phyloP scores from a whole-genome alignment of 2,888 invertebrate genomes.

The Plagodis pulveraria region DNA sequence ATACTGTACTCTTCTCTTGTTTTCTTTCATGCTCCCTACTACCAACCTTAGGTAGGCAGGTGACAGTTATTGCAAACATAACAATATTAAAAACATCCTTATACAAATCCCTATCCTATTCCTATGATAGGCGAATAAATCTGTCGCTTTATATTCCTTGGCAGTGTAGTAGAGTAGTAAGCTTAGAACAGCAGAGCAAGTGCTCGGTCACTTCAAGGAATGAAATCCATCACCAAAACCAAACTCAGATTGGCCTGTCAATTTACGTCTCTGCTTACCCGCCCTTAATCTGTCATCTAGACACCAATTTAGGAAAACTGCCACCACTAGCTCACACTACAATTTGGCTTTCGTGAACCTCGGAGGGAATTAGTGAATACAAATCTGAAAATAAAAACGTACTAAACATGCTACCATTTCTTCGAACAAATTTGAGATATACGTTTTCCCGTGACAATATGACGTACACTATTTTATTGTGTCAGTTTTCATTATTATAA shows the following conservation, averaged over 20 bases:
- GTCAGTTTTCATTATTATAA: slow-evolving; percentile 42
- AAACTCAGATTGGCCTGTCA: slow-evolving; percentile 77
- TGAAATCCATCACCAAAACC: slow-evolving; percentile 68
- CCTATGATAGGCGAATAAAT: too few species aligned
- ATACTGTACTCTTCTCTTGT: too few species aligned
- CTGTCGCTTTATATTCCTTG: not conserved
- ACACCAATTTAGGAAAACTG: slow-evolving; percentile 79
- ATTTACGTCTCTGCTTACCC: slow-evolving; percentile 77
- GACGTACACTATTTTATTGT: slow-evolving; percentile 39
- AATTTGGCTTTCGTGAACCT: slow-evolving; percentile 68
- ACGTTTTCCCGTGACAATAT: slow-evolving; percentile 28
- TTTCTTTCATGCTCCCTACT: too few species aligned
- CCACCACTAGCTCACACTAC: slow-evolving; percentile 60
- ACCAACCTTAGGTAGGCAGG: too few species aligned
- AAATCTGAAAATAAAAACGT: slow-evolving; percentile 25
- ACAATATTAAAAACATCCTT: too few species aligned
- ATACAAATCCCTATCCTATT: too few species aligned
- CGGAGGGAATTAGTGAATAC: slow-evolving; percentile 38
- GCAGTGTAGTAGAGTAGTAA: too few species aligned
- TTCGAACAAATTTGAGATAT: slow-evolving; percentile 23
- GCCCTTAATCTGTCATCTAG: slow-evolving; percentile 81
- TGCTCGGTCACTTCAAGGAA: slow-evolving; percentile 20
- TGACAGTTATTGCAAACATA: too few species aligned
- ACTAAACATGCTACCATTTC: slow-evolving; percentile 23
- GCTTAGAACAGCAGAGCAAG: not conserved